Evolutionary conservation across 2,888 invertebrate genomes (phyloP), one percentile per base, ranked within the genome.

Genomic region (Tricholauxania praeusta): DNA sequence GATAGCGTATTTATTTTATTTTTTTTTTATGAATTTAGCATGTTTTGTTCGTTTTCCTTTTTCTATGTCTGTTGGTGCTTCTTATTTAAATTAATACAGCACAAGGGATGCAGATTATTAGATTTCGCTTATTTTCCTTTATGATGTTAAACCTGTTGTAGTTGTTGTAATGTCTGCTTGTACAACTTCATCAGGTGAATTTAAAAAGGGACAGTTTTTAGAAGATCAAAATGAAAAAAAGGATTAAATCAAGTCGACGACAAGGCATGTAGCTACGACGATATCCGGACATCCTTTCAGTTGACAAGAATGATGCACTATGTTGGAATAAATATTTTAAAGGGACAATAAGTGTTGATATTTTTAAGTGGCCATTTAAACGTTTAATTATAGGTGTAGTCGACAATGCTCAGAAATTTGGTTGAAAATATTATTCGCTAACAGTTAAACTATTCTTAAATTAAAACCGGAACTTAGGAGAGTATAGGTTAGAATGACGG

Each of bases 61-160:
- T 55, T 15, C 39, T 39, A n/a, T 39, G 15, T 62, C 47, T 62
- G 15, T 62, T 39, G 39, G 39, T 67, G 53, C 59, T 28, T n/a
- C 51, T 60, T 69, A 69, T 69, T 69, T 62, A 69, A 69, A 69
- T 62, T 69, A 69, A 62, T 69, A 52, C 55, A 67, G 28, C 55
- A 67, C 57, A 67, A 67, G 67, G 28, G 67, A 69, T 60, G 69
- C 60, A 60, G 69, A 69, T 69, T 69, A 69, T 69, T 69, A 69
- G 60, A 69, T 69, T 60, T 51, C 15, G 17, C 49, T 49, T 47
- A 15, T 14, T 15, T 62, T 12, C 60, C 32, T 17, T 39, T 62
- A 14, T 39, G 47, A 17, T 15, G 47, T 48, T 63, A 19, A 19
- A 39, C 32, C 14, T 66, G 28, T 55, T 39, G 22, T 55, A 39